A percentile compares a stretch with the other conserved stretches of the same genome.
Conservation (phyloP, 1,140 invertebrate genomes). For the Scaptodrosophila lebanonensis region DNA sequence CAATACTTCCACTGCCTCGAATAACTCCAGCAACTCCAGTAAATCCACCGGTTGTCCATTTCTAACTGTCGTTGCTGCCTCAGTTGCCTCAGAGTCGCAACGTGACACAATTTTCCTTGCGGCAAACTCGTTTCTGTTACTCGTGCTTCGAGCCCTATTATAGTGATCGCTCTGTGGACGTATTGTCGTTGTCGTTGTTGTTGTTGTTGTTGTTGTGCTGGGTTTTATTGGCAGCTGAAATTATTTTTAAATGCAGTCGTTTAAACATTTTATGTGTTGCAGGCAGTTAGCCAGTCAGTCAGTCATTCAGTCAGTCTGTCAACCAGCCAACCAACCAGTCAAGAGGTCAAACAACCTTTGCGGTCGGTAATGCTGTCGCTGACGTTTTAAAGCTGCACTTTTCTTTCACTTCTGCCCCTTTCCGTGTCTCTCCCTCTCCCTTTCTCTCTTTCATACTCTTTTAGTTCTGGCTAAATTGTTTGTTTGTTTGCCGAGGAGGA, state of each 20-base stretch:
- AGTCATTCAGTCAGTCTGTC: constrained; percentile 37
- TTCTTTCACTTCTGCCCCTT: constrained; percentile 43
- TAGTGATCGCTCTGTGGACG: constrained; percentile 30
- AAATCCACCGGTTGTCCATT: no score
- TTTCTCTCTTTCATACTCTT: not conserved
- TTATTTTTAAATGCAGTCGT: constrained; percentile 73
- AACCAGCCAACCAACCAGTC: constrained; percentile 24
- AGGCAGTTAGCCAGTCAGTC: constrained; percentile 29
- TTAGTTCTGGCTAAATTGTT: constrained; percentile 54
- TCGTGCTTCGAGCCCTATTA: constrained; percentile 50
- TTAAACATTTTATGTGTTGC: constrained; percentile 67
- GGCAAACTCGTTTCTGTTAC: constrained; percentile 60
- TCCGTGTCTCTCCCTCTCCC: not conserved
- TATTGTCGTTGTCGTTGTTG: constrained; percentile 33
- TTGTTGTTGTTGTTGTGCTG: constrained; percentile 11
- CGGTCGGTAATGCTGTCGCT: not conserved
- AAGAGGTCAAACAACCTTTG: constrained; percentile 69
- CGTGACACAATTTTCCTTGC: constrained; percentile 71
- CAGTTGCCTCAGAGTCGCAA: constrained; percentile 8
- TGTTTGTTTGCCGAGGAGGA: constrained; percentile 41
- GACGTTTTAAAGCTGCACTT: constrained; percentile 11
- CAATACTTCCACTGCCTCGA: no score
- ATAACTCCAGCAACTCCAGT: no score
- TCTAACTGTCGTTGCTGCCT: constrained; percentile 39
- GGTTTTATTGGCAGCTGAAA: constrained; percentile 69